Evolutionary conservation across 2,888 invertebrate species (phyloP), one percentile per base, ranked within the genome.

Genomic region (Diaprepes abbreviatus): DNA sequence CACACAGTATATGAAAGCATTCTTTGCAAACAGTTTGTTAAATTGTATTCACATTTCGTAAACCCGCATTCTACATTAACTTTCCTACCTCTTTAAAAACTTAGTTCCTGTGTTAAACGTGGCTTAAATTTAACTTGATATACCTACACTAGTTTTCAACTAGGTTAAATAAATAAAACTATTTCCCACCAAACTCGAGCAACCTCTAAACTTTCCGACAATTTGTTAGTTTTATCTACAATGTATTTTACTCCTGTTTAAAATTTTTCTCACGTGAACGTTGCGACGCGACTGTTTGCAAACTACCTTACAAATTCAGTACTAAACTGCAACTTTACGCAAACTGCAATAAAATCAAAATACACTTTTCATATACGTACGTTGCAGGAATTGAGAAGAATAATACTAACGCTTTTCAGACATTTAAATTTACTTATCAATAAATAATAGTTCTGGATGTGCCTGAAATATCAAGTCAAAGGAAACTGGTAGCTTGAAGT

Each of bases 261-360:
- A 63, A 57, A 68, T 57, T 63, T 62, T 40, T 45, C 48, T 38
- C 63, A 68, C 68, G 68, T 63, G 40, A 24, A 31, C 9, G 12
- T 36, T 36, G 24, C 17, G 48, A 63, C 43, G 48, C 45, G 68
- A 50, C 68, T 48, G 52, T 63, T 68, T 50, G 63, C 68, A 63
- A 63, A 68, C 63, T 68, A 58, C 58, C 58, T 68, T 55, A 63
- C 57, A 63, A 68, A 68, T 68, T 68, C 63, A 57, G 35, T 55
- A 28, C 38, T 63, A 48, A 67, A 55, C 48, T 55, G 28, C 40
- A 62, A 68, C 63, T 68, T 59, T 38, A 36, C 48, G 60, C 62
- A 68, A 58, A 68, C 57, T 68, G 68, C 62, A 68, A 68, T 68
- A 68, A 68, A 62, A 68, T 63, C 63, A 48, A 63, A 59, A 68